Evolutionary conservation across 2,888 invertebrate species (phyloP).

Genomic region (Notodonta ziczac): DNA sequence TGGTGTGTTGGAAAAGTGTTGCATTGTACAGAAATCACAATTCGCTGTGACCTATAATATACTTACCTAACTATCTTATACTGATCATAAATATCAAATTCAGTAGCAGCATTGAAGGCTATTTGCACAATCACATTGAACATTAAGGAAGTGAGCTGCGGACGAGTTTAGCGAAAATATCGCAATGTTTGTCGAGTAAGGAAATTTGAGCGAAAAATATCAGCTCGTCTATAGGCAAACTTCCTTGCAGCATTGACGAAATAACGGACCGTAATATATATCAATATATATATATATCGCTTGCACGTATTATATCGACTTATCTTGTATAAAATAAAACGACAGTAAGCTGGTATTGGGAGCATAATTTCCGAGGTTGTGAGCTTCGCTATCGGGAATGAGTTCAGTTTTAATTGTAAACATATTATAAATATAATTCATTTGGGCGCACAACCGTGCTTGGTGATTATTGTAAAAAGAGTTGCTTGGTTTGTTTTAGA

Average conservation of each 20-base stretch:
- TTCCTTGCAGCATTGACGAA: conserved; percentile 26
- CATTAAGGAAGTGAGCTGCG: conserved; percentile 14
- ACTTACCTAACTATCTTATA: conserved; percentile 49
- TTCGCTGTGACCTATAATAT: conserved; percentile 57
- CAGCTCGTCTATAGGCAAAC: background rate
- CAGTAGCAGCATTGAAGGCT: conserved; percentile 32
- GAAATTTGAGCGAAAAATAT: background rate
- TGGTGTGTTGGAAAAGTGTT: conserved; percentile 38
- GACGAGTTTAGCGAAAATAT: background rate
- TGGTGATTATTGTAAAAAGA: conserved; percentile 75
- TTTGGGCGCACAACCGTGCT: conserved; percentile 78
- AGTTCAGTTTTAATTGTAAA: conserved; percentile 69
- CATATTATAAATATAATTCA: conserved; percentile 62
- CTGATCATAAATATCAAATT: conserved; percentile 16
- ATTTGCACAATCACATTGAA: conserved; percentile 61
- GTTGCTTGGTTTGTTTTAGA: conserved; percentile 79
- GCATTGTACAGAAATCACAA: conserved; percentile 39
- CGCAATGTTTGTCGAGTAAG: background rate
- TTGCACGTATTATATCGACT: conserved; percentile 58
- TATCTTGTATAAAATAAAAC: conserved; percentile 67
- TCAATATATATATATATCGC: conserved; percentile 53
- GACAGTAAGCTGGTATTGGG: conserved; percentile 83
- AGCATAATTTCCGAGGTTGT: conserved; percentile 84
- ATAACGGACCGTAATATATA: conserved; percentile 33
- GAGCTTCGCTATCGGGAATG: conserved; percentile 82